Conservation (phyloP, 1,140 invertebrate species). For the Euschistus heros region DNA sequence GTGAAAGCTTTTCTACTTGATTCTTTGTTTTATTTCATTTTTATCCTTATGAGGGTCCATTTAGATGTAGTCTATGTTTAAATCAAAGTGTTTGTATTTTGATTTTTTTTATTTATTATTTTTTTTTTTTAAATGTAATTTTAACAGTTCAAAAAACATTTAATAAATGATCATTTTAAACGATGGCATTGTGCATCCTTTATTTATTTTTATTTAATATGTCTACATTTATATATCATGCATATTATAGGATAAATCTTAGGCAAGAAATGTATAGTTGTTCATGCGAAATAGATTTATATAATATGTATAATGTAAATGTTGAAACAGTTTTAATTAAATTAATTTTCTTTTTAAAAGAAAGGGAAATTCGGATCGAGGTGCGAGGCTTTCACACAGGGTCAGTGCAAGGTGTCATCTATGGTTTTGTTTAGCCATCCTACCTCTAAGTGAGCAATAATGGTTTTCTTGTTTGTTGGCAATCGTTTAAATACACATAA, state of each 20-base stretch:
- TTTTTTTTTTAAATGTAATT: constrained; percentile 27
- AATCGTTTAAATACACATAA: no score
- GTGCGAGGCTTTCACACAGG: constrained; percentile 23
- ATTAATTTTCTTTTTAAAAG: constrained; percentile 17
- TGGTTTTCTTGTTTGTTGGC: not conserved
- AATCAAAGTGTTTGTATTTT: constrained; percentile 12
- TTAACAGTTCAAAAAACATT: constrained; percentile 13
- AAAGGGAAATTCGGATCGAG: constrained; percentile 1
- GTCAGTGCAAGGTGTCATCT: constrained; percentile 16
- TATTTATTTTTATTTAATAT: not conserved
- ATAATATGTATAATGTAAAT: not conserved
- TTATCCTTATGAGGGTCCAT: not conserved
- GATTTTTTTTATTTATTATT: constrained; percentile 22
- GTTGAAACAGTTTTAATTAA: constrained; percentile 2
- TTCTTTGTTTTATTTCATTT: constrained; percentile 10
- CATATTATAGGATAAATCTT: no score
- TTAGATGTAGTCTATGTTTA: not conserved
- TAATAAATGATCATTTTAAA: not conserved
- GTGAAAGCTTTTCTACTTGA: constrained; percentile 25
- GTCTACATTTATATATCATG: no score
- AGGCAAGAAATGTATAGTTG: no score
- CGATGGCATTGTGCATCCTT: constrained; percentile 28
- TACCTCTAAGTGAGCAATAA: no score
- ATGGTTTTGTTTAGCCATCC: no score
- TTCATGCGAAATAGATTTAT: constrained; percentile 10